phyloP scores from a whole-genome alignment of 2,113 vertebrate species.

The Otus sunia region DNA sequence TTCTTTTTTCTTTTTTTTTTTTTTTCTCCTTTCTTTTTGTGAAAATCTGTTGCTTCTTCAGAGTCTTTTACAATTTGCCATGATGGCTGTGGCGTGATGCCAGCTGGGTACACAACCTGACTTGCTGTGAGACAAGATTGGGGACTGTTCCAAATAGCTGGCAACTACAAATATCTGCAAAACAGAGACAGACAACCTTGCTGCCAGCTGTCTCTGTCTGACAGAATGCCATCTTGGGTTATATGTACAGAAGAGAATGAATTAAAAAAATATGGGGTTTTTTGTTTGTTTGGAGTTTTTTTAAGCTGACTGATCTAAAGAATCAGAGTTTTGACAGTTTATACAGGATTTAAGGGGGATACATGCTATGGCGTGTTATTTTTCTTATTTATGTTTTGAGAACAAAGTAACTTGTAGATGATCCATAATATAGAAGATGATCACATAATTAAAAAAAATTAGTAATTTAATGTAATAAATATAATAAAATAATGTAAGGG shows the following conservation, averaged over 20 bases:
- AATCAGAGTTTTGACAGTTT: neutral
- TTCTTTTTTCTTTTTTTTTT: too few relatives aligned
- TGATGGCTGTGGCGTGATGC: neutral
- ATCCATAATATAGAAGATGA: neutral
- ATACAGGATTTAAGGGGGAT: neutral
- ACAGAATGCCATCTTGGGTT: neutral
- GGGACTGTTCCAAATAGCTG: conserved; percentile 37
- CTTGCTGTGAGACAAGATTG: conserved; percentile 13
- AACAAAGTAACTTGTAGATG: neutral
- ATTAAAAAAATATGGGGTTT: neutral
- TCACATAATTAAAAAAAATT: neutral
- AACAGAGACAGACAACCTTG: neutral
- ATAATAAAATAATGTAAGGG: too few relatives aligned
- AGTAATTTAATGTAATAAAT: too few relatives aligned
- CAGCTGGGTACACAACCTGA: neutral
- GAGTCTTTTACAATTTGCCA: neutral
- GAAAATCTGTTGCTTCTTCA: neutral
- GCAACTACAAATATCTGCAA: neutral
- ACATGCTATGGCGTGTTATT: neutral
- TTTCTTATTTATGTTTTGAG: neutral
- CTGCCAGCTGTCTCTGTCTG: conserved; percentile 44
- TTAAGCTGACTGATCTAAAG: neutral
- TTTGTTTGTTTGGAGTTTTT: neutral
- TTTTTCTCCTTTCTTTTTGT: neutral
- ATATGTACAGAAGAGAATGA: neutral